Evolutionary conservation across 2,797 vertebrate genomes (phyloP), one percentile per base, ranked within the genome.

Genomic region (Pogonophryne albipinna): DNA sequence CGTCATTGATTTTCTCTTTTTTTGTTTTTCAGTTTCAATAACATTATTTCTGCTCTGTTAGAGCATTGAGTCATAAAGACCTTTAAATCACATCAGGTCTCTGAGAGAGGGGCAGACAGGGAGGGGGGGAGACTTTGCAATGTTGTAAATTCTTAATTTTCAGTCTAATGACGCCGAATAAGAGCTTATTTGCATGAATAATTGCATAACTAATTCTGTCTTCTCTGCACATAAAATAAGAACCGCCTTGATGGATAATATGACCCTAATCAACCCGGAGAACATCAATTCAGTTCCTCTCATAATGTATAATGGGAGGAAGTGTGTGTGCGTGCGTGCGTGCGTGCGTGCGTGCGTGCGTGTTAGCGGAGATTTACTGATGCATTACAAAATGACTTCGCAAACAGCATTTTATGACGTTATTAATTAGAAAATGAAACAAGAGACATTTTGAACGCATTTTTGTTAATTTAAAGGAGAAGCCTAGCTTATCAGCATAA

Each of bases 131-230:
- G 56, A 56, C 59, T 68, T 71, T 78, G 66, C 52, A 78, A 89
- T 44, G 71, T 31, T 71, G 46, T 64, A 75, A 55, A 86, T 84
- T 77, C 67, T 63, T 77, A 55, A 85, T 90, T 88, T 80, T 67
- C 66, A 51, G 76, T 69, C 60, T 78, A 84, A 87, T 77, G 75
- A 88, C 27, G 45, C 68, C 51, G 76, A 83, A 71, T 85, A 80
- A 73, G 70, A 60, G 80, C 72, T 76, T 67, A 90, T 93, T 91
- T 90, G 79, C 83, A 90, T 90, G 82, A 89, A 85, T 86, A 85
- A 91, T 90, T 88, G 76, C 70, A 38, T 51, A 64, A 75, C 51
- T 85, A 88, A 90, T 87, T 74, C 27, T 31, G 70, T 83, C 82
- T 69, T 85, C 79, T 87, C 51, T 31, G 62, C 34, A 64, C 52